These are phyloP conservation scores for Poecilia gillii DNA, from an alignment of 2,797 vertebrate species.

Conservation along the genomic window DNA sequence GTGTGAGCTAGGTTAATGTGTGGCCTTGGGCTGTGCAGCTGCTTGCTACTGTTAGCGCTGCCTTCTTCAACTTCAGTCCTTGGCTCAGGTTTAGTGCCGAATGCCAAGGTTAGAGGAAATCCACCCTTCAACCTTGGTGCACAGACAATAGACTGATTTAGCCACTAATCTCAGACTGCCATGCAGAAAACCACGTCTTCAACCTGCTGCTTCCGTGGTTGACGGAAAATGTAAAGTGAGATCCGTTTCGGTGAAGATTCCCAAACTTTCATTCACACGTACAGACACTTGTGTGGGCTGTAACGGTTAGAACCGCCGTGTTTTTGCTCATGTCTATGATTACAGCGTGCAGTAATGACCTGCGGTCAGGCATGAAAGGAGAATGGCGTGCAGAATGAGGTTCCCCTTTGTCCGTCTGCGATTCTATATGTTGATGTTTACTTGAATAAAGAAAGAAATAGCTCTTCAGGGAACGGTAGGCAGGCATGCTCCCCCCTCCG, in stretches of 20 bases:
- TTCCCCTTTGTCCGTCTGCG: conserved; percentile 36
- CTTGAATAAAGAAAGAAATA: conserved; percentile 41
- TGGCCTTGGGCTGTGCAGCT: conserved; percentile 75
- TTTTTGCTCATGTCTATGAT: conserved; percentile 19
- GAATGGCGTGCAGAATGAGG: conserved; percentile 34
- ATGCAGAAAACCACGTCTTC: conserved; percentile 24
- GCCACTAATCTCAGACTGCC: conserved; percentile 48
- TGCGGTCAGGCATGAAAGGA: conserved; percentile 11
- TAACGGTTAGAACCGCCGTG: conserved; percentile 18
- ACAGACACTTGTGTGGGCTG: conserved; percentile 33
- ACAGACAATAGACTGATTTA: conserved; percentile 55
- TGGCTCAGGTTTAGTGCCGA: conserved; percentile 57
- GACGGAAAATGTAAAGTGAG: conserved; percentile 30
- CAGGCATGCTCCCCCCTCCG: conserved; percentile 28
- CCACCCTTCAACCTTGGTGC: conserved; percentile 51
- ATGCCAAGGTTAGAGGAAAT: conserved; percentile 54
- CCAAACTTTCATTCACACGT: conserved; percentile 26
- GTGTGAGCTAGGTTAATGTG: conserved; percentile 57
- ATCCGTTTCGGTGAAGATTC: conserved; percentile 28
- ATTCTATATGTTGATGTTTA: conserved; percentile 54
- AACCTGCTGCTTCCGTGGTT: conserved; percentile 18
- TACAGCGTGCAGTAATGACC: conserved; percentile 26
- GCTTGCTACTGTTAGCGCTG: conserved; percentile 54
- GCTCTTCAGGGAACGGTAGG: conserved; percentile 46
- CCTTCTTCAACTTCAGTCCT: conserved; percentile 35